A percentile compares a stretch with the other conserved stretches of the same genome.
Evolutionary conservation across 2,888 invertebrate species (phyloP).

Genomic region (Athalia cordata): DNA sequence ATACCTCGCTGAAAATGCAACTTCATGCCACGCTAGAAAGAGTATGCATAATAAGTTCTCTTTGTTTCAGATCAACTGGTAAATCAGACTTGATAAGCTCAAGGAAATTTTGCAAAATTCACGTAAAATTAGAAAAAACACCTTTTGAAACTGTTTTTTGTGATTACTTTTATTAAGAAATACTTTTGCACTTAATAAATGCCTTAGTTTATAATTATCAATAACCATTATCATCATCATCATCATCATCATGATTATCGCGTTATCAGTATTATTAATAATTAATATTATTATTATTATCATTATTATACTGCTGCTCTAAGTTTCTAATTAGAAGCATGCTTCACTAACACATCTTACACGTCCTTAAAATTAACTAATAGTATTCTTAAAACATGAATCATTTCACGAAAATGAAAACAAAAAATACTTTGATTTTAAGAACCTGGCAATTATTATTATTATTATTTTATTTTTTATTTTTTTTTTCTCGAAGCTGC

Average conservation of each 20-base stretch:
- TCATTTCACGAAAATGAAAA: conserved; percentile 56
- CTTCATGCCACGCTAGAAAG: neutral
- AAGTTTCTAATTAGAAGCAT: conserved; percentile 72
- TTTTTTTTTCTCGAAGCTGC: neutral
- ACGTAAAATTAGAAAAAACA: neutral
- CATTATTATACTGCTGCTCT: conserved; percentile 73
- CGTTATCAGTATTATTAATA: conserved; percentile 71
- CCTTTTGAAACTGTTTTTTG: conserved; percentile 42
- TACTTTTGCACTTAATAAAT: conserved; percentile 73
- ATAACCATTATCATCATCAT: conserved; percentile 73
- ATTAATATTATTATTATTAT: conserved; percentile 66
- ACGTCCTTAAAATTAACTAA: conserved; percentile 72
- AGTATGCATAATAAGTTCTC: neutral
- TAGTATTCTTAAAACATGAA: conserved; percentile 68
- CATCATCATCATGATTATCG: conserved; percentile 71
- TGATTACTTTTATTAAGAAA: conserved; percentile 71
- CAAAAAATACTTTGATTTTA: conserved; percentile 33
- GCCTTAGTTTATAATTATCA: conserved; percentile 72
- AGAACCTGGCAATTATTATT: conserved; percentile 24
- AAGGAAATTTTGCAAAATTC: neutral
- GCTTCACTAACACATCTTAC: conserved; percentile 73
- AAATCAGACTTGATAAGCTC: neutral
- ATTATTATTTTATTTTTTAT: neutral
- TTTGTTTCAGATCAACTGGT: conserved; percentile 23
- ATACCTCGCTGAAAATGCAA: conserved; percentile 38